Conservation (phyloP, 2,888 invertebrate species). For the Temnothorax rugatulus region DNA sequence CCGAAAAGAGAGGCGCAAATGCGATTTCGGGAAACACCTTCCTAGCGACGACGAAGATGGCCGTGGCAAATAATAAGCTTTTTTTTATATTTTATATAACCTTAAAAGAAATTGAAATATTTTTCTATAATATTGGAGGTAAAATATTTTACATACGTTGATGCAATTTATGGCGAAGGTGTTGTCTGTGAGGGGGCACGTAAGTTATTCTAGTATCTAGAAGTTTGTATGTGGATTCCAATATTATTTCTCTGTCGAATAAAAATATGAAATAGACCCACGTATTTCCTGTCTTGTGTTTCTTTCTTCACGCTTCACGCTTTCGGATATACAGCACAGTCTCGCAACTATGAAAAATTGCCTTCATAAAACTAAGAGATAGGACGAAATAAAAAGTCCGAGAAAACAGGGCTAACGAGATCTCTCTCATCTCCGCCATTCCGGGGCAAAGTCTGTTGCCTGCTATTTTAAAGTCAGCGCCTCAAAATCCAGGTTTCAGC, state of each 20-base stretch:
- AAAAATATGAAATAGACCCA: slow-evolving; percentile 19
- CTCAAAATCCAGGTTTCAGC: slow-evolving; percentile 39
- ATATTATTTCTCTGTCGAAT: slow-evolving; percentile 16
- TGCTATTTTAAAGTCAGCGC: slow-evolving; percentile 35
- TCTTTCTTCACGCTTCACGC: not conserved
- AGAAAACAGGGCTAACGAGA: slow-evolving; percentile 46
- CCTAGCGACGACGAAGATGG: not conserved
- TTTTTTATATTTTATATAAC: not conserved
- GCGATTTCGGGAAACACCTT: slow-evolving; percentile 40
- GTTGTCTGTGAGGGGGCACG: not conserved
- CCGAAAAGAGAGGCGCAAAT: slow-evolving; percentile 52
- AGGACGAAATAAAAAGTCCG: slow-evolving; percentile 39
- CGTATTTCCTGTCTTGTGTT: not conserved
- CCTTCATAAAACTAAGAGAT: slow-evolving; percentile 29
- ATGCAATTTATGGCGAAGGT: not conserved
- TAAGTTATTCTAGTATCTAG: not conserved
- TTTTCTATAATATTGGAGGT: not conserved
- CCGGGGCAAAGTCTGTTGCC: not conserved
- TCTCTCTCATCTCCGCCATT: slow-evolving; percentile 44
- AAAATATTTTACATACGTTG: not conserved
- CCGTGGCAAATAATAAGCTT: not conserved
- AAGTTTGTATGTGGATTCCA: not conserved
- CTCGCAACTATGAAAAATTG: slow-evolving; percentile 28
- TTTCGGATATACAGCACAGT: slow-evolving; percentile 20
- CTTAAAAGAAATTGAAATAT: not conserved